A percentile compares a stretch with the other conserved stretches of the same genome.
phyloP scores from a whole-genome alignment of 2,797 vertebrate species.

The Danio tinwini region DNA sequence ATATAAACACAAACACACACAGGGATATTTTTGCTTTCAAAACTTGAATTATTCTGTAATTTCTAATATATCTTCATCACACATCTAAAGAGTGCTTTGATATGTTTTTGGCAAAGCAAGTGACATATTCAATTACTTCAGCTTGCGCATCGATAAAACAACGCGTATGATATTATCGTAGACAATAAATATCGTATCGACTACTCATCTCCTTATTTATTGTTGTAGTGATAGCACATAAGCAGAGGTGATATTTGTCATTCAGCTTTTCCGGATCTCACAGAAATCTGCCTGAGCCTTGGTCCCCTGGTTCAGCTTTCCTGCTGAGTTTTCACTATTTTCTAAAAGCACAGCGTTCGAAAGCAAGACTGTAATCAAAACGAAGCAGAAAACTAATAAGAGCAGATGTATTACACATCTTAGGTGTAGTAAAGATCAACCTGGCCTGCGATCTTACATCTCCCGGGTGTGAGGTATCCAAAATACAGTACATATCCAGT shows the following conservation, averaged over 20 bases:
- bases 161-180: too few relatives aligned
- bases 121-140: too few relatives aligned
- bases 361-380: conserved; percentile 25
- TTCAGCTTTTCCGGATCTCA: neutral
- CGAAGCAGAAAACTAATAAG: neutral
- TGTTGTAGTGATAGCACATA: conserved; percentile 10
- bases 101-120: too few relatives aligned
- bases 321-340: conserved; percentile 4
- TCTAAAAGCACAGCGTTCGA: neutral
- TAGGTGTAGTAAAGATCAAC: conserved; percentile 20
- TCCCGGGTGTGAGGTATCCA: neutral
- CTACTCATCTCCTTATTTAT: conserved; percentile 3
- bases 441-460: neutral
- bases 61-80: too few relatives aligned
- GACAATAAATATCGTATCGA: too few relatives aligned
- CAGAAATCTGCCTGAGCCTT: neutral
- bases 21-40: too few relatives aligned
- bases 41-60: too few relatives aligned
- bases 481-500: neutral
- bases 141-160: too few relatives aligned
- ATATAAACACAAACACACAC: too few relatives aligned
- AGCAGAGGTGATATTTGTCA: neutral
- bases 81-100: too few relatives aligned
- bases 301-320: neutral
- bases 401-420: neutral